Evolutionary conservation across 2,888 invertebrate species (phyloP).

Genomic region (Plusia festucae): DNA sequence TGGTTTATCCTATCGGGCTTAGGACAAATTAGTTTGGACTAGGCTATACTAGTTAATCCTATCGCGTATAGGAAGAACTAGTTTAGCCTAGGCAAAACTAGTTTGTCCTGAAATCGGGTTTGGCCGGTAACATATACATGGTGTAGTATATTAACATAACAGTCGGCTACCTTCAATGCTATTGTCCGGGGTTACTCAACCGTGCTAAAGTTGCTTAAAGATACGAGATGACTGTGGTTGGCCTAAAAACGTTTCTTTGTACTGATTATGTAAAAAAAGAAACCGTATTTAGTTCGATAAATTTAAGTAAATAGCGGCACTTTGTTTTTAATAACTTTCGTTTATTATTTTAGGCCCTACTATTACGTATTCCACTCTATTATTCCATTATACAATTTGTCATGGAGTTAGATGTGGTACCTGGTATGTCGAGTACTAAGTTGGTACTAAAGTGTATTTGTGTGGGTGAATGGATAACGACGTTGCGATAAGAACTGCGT

Average conservation of each 20-base stretch:
- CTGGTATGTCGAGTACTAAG: constrained; percentile 38
- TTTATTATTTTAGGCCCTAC: not conserved
- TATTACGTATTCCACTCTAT: constrained; percentile 13
- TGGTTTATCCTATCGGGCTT: too few species aligned
- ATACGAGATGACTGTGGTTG: not conserved
- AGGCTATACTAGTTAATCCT: too few species aligned
- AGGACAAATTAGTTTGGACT: too few species aligned
- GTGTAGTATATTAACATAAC: constrained; percentile 15
- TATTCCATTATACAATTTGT: constrained; percentile 49
- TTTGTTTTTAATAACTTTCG: too few species aligned
- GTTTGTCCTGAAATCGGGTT: too few species aligned
- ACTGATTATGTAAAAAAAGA: not conserved
- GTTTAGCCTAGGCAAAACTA: too few species aligned
- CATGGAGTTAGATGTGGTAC: constrained; percentile 19
- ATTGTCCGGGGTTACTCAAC: constrained; percentile 30
- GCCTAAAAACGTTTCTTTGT: not conserved
- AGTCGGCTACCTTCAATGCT: constrained; percentile 30
- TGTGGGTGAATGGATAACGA: constrained; percentile 36
- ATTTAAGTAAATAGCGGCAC: not conserved
- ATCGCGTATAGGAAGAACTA: too few species aligned
- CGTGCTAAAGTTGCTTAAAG: constrained; percentile 9
- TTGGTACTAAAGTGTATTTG: constrained; percentile 13
- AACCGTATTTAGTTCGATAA: not conserved
- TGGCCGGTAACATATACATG: too few species aligned
- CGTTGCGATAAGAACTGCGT: constrained; percentile 28